Base-by-base conservation (phyloP, 2,888 invertebrate species). In the Tuberolachnus salignus region DNA sequence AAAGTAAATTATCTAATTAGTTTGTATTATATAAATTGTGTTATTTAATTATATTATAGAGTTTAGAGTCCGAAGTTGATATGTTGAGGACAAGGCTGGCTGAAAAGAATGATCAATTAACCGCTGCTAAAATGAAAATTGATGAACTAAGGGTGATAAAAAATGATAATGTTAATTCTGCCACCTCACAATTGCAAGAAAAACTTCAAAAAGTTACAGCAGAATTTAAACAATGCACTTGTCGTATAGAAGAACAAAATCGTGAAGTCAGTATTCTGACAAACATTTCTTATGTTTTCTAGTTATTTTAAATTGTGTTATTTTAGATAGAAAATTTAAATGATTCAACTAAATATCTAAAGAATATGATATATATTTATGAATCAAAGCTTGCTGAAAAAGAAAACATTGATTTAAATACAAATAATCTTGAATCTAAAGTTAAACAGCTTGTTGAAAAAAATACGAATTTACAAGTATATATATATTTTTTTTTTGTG, bases 111-210 rank as follows among this genome's bases (percentile, higher is more conserved):
- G 67, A 78, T 69, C 51, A 69, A 42, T 61, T 78, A 69, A 78
- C 69, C 34, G 21, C 78, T 46, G 69, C 69, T 49, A 78, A 78
- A 59, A 78, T 78, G 78, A 78, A 78, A 78, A 78, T 69, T 42
- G 78, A 78, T 61, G 67, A 78, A 67, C 42, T 78, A 8, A 67
- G 67, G 10, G 16, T 78, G 42, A 34, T 78, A 9, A 67, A 78
- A 78, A 78, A 67, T 78, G 67, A 69, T 8, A 59, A 46, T 9
- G 49, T 78, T 3, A 59, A 78, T 49, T 34, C n/a, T n/a, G 59
- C 69, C n/a, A 78, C 78, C 3, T 49, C 59, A 8, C 67, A 78
- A 16, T 23, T 67, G 21, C 66, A 67, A 69, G 59, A 57, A 59
- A 59, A 67, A 69, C 49, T 67, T 49, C 13, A 59, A 49, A 78